Conservation (phyloP, 30 jellyfish, hydroid and myxozoan species). For the Hydractinia echinata region DNA sequence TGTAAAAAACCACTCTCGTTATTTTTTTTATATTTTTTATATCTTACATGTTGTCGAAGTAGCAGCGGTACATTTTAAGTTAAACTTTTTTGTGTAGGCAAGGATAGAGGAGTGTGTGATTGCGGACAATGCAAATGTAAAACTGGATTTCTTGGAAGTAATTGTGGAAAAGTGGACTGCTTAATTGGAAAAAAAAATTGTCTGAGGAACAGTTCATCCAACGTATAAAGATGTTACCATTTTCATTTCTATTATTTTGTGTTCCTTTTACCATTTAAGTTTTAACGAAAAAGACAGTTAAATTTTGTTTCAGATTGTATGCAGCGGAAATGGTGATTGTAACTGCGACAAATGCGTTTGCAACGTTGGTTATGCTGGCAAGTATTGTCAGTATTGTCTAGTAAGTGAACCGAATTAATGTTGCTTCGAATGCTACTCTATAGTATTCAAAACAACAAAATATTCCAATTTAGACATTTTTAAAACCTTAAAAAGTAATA, state of each 20-base stretch:
- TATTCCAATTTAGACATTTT: no score
- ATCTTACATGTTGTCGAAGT: neutral
- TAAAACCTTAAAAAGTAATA: no score
- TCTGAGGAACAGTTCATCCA: no score
- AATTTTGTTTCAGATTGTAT: slow-evolving; percentile 33
- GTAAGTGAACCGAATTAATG: no score
- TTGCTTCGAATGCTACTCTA: no score
- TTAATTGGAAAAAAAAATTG: no score
- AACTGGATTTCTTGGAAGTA: neutral
- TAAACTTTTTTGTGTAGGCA: neutral
- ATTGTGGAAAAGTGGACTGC: neutral
- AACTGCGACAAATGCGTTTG: slow-evolving; percentile 67
- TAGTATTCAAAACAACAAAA: no score
- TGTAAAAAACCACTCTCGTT: neutral
- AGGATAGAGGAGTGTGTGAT: neutral
- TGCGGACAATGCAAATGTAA: neutral
- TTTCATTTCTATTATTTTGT: no score
- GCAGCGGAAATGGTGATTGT: slow-evolving; percentile 73
- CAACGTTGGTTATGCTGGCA: slow-evolving; percentile 56
- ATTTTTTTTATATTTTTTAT: neutral
- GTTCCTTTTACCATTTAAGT: no score
- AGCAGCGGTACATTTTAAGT: no score
- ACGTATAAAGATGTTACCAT: no score
- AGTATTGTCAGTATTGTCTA: slow-evolving; percentile 63
- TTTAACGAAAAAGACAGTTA: no score